Evolutionary conservation across 2,888 invertebrate genomes (phyloP).

Genomic region (Drosophila longiperda): DNA sequence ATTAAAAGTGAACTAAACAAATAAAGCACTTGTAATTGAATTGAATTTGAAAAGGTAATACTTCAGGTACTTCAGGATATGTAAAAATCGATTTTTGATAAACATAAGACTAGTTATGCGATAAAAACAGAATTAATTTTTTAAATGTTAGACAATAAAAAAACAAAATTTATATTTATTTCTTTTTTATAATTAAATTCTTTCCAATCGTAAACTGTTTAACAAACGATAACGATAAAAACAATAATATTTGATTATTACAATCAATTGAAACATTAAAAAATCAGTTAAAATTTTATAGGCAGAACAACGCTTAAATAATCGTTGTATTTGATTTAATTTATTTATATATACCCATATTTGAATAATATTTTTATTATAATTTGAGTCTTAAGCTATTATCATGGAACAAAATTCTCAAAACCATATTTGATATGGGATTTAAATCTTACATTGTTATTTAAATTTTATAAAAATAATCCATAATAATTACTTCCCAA

Average conservation of each 20-base stretch:
- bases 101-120: not conserved
- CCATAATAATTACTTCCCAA: not conserved
- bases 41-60: not conserved
- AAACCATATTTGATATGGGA: not conserved
- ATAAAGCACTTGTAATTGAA: conserved; percentile 2
- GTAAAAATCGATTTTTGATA: not conserved
- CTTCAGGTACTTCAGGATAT: not conserved
- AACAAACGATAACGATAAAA: not conserved
- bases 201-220: not conserved
- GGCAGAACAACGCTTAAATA: rapidly evolving
- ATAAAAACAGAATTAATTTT: not conserved
- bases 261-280: not conserved
- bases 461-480: not conserved
- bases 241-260: not conserved
- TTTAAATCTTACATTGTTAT: not conserved
- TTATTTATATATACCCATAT: not conserved
- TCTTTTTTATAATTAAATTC: not conserved
- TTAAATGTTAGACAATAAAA: not conserved
- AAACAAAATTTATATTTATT: no score
- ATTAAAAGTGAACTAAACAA: not conserved
- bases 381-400: not conserved
- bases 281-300: not conserved
- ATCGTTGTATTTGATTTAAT: not conserved
- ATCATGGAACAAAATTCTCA: not conserved
- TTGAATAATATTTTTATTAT: not conserved